These are phyloP conservation scores for Halocynthia aurantium DNA, from an alignment of 23 tunicate genomes.

Conservation along the genomic window DNA sequence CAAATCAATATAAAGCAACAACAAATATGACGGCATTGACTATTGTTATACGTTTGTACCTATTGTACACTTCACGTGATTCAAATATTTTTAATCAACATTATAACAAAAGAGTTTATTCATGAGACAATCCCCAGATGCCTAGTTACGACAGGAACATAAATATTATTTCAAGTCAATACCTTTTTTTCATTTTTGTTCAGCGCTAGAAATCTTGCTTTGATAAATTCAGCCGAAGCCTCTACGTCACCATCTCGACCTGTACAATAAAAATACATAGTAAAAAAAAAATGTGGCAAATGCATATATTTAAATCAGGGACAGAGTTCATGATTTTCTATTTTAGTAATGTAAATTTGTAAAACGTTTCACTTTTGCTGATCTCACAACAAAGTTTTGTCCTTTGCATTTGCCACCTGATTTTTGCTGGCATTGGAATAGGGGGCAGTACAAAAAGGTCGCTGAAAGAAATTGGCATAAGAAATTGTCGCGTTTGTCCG, in stretches of 20 bases:
- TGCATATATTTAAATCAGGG: too few relatives aligned
- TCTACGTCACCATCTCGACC: slow-evolving; percentile 20
- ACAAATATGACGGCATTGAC: background rate
- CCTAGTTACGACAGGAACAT: background rate
- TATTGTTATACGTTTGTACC: background rate
- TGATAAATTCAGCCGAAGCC: slow-evolving; percentile 10
- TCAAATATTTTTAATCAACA: background rate
- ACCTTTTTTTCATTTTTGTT: background rate
- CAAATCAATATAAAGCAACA: background rate
- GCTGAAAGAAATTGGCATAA: too few relatives aligned
- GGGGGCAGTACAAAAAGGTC: too few relatives aligned
- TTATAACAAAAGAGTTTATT: background rate
- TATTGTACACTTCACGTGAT: background rate
- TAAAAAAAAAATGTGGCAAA: too few relatives aligned
- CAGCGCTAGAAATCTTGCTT: slow-evolving; percentile 6
- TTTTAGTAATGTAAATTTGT: too few relatives aligned
- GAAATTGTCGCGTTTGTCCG: too few relatives aligned
- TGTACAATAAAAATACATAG: background rate
- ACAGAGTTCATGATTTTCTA: too few relatives aligned
- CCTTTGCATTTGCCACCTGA: too few relatives aligned
- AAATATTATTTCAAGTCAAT: background rate
- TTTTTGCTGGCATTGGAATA: too few relatives aligned
- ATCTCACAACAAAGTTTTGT: too few relatives aligned
- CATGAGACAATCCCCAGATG: background rate
- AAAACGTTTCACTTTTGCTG: too few relatives aligned